Evolutionary conservation across 2,113 vertebrate species (phyloP).

Genomic region (Malaclemys terrapin): DNA sequence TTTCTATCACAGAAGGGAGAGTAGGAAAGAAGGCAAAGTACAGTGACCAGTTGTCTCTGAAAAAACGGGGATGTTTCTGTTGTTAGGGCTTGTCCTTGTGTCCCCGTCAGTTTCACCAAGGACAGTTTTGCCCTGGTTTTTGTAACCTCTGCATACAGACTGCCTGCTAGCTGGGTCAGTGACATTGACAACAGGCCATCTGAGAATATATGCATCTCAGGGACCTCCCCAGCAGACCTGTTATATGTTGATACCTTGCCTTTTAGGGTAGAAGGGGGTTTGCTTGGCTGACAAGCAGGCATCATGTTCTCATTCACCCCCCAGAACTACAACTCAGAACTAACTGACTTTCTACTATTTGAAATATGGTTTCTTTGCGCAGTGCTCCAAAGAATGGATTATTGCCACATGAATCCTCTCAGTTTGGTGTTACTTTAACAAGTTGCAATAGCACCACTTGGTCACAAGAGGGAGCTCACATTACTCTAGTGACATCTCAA

Average conservation of each 20-base stretch:
- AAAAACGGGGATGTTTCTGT: background rate
- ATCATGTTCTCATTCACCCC: background rate
- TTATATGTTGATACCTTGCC: background rate
- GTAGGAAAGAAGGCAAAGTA: too few relatives aligned
- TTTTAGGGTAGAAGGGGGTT: background rate
- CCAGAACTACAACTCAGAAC: background rate
- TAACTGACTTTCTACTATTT: background rate
- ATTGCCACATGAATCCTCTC: background rate
- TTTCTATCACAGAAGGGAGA: too few relatives aligned
- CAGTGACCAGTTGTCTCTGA: too few relatives aligned
- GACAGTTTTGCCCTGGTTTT: background rate
- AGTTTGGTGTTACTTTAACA: background rate
- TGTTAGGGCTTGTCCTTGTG: background rate
- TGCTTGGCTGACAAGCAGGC: background rate
- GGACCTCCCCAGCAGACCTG: background rate
- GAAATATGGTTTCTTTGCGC: background rate
- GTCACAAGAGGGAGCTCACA: slow-evolving; percentile 61
- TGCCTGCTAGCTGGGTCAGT: background rate
- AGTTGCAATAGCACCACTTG: background rate
- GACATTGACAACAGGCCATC: background rate
- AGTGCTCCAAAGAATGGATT: rapidly evolving
- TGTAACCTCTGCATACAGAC: background rate
- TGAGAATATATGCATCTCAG: background rate
- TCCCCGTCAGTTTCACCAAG: background rate
- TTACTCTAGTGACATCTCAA: background rate